Evolutionary conservation across 1,140 invertebrate genomes (phyloP).

Genomic region (Caerostris extrusa): DNA sequence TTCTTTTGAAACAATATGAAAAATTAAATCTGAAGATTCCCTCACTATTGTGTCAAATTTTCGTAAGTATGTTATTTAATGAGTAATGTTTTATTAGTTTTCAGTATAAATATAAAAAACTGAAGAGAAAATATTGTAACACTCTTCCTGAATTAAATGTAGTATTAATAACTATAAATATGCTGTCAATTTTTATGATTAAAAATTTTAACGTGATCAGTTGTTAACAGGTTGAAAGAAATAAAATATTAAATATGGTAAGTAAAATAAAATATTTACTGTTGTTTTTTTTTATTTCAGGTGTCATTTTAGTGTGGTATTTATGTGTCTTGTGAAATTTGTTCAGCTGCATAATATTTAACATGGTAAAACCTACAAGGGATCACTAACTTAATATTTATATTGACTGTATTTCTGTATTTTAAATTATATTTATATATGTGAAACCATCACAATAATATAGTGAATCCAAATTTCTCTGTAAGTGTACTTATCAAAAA

Average conservation of each 20-base stretch:
- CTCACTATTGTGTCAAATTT: too few relatives aligned
- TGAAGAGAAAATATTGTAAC: too few relatives aligned
- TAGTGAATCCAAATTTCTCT: constrained; percentile 18
- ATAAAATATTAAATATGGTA: not conserved
- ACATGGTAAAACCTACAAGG: constrained; percentile 49
- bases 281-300: constrained; percentile 11
- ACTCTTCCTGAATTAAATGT: too few relatives aligned
- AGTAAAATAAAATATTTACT: not conserved
- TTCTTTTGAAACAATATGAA: too few relatives aligned
- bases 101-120: too few relatives aligned
- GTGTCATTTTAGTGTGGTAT: constrained; percentile 18
- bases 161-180: too few relatives aligned
- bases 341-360: constrained; percentile 48
- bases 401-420: constrained; percentile 67
- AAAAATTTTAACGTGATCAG: too few relatives aligned
- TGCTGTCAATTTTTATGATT: too few relatives aligned
- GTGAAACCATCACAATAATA: not conserved
- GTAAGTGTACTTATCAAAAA: constrained; percentile 64
- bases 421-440: constrained; percentile 64
- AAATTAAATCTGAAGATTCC: too few relatives aligned
- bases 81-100: too few relatives aligned
- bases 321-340: constrained; percentile 4
- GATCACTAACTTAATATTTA: constrained; percentile 57
- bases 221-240: too few relatives aligned
- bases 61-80: too few relatives aligned